These are phyloP conservation scores for Sipha maydis DNA, from an alignment of 2,888 invertebrate genomes.

Conservation along the genomic window DNA sequence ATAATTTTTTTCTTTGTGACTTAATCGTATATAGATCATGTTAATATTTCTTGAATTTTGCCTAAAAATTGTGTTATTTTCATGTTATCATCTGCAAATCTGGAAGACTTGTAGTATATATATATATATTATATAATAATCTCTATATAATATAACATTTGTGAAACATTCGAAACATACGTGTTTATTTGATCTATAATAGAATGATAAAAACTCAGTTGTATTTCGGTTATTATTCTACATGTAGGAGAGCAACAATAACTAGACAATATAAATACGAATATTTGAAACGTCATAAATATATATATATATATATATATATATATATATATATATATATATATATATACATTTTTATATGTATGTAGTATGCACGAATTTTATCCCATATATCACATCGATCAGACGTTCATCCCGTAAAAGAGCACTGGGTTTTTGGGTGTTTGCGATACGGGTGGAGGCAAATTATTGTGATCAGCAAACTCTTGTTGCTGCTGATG, in stretches of 20 bases:
- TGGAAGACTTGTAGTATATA: conserved; percentile 18
- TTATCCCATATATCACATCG: neutral
- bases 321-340: no score
- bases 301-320: no score
- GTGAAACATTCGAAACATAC: neutral
- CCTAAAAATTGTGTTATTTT: neutral
- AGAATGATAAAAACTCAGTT: no score
- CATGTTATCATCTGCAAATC: neutral
- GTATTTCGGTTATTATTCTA: no score
- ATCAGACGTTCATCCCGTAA: conserved; percentile 56
- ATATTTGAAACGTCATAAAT: no score
- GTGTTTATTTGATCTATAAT: no score
- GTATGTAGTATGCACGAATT: no score
- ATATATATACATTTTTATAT: no score
- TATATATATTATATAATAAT: neutral
- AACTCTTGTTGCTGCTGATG: conserved; percentile 48
- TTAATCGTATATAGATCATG: neutral
- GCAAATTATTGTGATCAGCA: conserved; percentile 16
- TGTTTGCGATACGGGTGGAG: conserved; percentile 37
- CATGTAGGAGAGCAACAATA: no score
- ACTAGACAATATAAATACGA: no score
- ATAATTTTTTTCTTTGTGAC: neutral
- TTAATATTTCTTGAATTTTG: neutral
- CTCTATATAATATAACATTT: neutral
- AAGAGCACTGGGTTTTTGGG: conserved; percentile 52